phyloP scores from a whole-genome alignment of 2,113 vertebrate species.

The Serinus canaria region DNA sequence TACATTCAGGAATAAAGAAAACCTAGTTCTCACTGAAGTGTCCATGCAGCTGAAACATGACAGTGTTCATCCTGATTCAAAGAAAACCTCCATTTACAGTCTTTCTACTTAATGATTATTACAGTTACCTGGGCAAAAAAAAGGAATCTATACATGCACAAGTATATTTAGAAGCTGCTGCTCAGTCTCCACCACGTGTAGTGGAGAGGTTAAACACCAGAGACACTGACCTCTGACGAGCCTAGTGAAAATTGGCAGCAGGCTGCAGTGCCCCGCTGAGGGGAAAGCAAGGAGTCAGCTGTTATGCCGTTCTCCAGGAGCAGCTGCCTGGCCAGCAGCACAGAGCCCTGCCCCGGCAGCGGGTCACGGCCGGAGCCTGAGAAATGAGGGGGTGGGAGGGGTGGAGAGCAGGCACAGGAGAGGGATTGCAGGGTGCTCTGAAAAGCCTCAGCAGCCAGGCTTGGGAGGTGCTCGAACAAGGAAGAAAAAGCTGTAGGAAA shows the following conservation, averaged over 20 bases:
- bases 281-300: slow-evolving; percentile 41
- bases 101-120: neutral
- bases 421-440: neutral
- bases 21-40: neutral
- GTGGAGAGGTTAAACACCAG: neutral
- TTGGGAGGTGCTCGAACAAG: neutral
- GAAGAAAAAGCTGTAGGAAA: neutral
- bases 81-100: neutral
- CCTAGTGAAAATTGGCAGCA: slow-evolving; percentile 34
- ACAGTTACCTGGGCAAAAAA: neutral
- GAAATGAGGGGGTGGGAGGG: slow-evolving; percentile 65
- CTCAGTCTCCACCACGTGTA: neutral
- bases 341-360: slow-evolving; percentile 28
- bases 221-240: neutral
- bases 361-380: slow-evolving; percentile 55
- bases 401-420: neutral
- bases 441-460: neutral
- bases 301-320: slow-evolving; percentile 32
- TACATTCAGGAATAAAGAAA: neutral
- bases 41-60: neutral
- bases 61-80: neutral
- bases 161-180: neutral
- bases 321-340: slow-evolving; percentile 53
- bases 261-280: slow-evolving; percentile 23
- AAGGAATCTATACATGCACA: neutral